Base-by-base conservation (phyloP, 2,888 invertebrate species). In the Ophion slaviceki region DNA sequence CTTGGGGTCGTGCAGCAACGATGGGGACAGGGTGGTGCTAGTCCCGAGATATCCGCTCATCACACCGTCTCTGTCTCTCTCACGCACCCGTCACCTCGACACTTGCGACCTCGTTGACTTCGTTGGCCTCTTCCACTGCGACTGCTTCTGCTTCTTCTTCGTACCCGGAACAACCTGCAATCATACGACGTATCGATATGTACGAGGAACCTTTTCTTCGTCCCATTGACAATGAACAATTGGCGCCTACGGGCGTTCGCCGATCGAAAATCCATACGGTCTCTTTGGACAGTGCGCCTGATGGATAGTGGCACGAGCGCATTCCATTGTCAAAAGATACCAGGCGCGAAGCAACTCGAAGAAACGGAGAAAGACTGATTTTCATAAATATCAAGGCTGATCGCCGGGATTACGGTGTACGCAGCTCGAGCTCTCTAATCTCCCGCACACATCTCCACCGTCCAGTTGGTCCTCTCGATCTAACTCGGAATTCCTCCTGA, bases 11-110 rank as follows among this genome's bases (percentile, higher is more conserved):
- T 92, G 92, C 88, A 92, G 90, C 89, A 90, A 90, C 88, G 93
- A 87, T 92, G 93, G 91, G 94, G 93, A 91, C 94, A 92, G 92
- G 40, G 40, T 40, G 94, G 94, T 94, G 95, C 94, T 92, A 87
- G 91, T 91, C 89, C 92, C 91, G 92, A 92, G 92, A 88, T 93
- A 93, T 92, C 92, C 93, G 90, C 92, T 93, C 93, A 93, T 93
- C 90, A 93, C 93, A 93, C 91, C 88, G 93, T 89, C 86, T 88
- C 87, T 80, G 76, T 80, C 75, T 80, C 76, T 80, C 75, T 64
- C 40, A 1, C 40, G 40, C 40, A 5, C 80, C 61, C 80, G 82
- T 82, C 82, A 80, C 80, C 82, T 86, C 2, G 62, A 80, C 80
- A 83, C 79, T 70, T 62, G 74, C 68, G 62, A n/a, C 80, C 75